A percentile compares a stretch with the other conserved stretches of the same genome.
phyloP scores from a whole-genome alignment of 2,113 vertebrate genomes.

The Illadopsis cleaveri region DNA sequence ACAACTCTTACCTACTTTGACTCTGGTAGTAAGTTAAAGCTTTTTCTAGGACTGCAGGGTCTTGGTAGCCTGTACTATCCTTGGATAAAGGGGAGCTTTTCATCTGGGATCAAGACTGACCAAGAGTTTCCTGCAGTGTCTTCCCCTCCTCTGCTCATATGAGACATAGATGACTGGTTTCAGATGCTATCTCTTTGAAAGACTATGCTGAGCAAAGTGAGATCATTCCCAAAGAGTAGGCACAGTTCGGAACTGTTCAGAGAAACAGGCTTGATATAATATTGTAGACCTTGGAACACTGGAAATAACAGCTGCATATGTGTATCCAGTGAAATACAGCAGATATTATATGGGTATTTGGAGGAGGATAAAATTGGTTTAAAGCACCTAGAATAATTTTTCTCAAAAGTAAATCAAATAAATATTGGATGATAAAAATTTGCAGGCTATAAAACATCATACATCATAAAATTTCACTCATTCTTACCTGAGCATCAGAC shows the following conservation, averaged over 20 bases:
- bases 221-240: background rate
- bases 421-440: background rate
- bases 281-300: background rate
- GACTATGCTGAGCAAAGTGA: background rate
- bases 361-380: background rate
- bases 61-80: background rate
- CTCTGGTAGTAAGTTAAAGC: background rate
- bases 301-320: background rate
- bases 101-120: background rate
- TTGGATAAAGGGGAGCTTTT: background rate
- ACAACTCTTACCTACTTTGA: background rate
- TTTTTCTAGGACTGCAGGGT: background rate
- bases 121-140: background rate
- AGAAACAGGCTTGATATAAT: background rate
- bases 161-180: background rate
- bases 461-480: background rate
- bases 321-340: background rate
- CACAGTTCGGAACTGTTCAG: background rate
- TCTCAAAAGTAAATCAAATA: background rate
- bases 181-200: background rate
- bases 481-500: background rate
- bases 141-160: background rate
- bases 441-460: background rate
- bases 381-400: background rate
- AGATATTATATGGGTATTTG: background rate